Percentiles rank a stretch among this genome's conserved stretches.
Evolutionary conservation across 2,797 vertebrate genomes (phyloP).

Genomic region (Falco berigora): DNA sequence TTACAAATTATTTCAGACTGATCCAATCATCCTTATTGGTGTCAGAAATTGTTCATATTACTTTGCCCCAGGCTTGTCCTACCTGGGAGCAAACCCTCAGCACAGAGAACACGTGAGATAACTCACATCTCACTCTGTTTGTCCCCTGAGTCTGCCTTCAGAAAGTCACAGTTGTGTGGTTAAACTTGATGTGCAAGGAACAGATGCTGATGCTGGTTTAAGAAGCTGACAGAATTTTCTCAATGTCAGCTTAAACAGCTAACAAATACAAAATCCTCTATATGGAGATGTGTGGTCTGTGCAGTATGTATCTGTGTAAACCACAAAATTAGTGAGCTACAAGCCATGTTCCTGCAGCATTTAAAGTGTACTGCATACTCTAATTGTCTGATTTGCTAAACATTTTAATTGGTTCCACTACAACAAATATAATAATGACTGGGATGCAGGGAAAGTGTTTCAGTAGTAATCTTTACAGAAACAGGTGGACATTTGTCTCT

Average conservation of each 20-base stretch:
- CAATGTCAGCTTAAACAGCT: not conserved
- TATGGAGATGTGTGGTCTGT: not conserved
- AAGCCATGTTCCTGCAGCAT: not conserved
- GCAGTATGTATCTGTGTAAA: not conserved
- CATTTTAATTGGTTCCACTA: not conserved
- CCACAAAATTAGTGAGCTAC: not conserved
- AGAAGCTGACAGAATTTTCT: not conserved
- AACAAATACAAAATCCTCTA: not conserved
- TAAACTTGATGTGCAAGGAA: not conserved
- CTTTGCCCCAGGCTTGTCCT: not conserved
- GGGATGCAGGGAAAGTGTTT: not conserved
- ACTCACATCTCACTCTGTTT: not conserved
- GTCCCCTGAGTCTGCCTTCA: not conserved
- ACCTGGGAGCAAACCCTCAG: not conserved
- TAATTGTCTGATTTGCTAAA: not conserved
- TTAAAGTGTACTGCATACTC: not conserved
- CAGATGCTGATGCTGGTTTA: not conserved
- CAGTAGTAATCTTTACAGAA: not conserved
- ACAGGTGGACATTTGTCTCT: not conserved
- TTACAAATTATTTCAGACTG: not conserved
- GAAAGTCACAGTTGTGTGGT: not conserved
- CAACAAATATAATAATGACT: not conserved
- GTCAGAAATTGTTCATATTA: not conserved
- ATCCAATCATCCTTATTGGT: not conserved
- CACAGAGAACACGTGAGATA: not conserved